Percentiles rank a stretch among this genome's conserved stretches.
Conservation (phyloP, 2,113 vertebrate genomes). For the Stegostoma tigrinum region DNA sequence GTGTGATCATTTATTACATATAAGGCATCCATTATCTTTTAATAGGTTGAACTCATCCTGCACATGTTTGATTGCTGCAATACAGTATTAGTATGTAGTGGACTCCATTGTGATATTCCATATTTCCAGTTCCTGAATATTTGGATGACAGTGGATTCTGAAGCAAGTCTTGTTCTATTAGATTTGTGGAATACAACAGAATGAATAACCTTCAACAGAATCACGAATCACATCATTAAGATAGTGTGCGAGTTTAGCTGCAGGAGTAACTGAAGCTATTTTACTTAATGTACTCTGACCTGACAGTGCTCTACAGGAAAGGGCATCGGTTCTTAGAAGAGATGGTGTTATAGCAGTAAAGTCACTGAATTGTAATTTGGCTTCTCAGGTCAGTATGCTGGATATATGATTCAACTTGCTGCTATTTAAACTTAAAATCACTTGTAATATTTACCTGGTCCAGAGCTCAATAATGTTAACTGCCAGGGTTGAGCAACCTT, state of each 20-base stretch:
- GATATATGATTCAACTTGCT: neutral
- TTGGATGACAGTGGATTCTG: slow-evolving; percentile 18
- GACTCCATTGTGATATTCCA: slow-evolving; percentile 18
- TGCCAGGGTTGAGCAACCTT: neutral
- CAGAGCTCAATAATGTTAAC: neutral
- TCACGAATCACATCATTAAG: slow-evolving; percentile 45
- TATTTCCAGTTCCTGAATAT: neutral
- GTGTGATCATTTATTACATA: neutral
- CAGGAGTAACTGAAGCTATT: neutral
- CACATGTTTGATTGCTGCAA: neutral
- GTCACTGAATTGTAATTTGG: neutral
- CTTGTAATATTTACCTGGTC: neutral
- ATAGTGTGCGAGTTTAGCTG: neutral
- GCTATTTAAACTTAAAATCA: no score
- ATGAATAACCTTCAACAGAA: slow-evolving; percentile 11
- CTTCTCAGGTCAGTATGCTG: neutral
- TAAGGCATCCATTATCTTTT: neutral
- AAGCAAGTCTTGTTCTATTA: neutral
- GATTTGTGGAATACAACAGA: neutral
- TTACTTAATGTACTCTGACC: neutral
- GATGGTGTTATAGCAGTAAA: neutral
- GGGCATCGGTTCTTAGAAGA: neutral
- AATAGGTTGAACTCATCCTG: slow-evolving; percentile 24
- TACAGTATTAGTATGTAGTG: neutral
- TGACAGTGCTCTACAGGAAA: neutral